Conservation (phyloP, 2,888 invertebrate genomes). For the Linnaemya tessellans region DNA sequence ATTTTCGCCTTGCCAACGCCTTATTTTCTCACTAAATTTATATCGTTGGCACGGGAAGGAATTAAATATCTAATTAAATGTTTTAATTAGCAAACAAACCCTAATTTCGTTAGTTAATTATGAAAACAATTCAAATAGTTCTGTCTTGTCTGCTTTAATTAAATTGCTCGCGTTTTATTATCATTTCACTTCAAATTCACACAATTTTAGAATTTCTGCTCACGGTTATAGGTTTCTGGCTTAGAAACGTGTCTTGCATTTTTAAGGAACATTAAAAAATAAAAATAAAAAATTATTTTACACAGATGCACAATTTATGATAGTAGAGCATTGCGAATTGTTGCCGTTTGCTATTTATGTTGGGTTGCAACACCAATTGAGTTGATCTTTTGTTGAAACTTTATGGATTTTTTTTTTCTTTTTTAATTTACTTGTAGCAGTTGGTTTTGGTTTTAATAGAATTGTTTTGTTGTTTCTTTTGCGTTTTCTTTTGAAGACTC, state of each 20-base stretch:
- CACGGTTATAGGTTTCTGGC: slow-evolving; percentile 70
- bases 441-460: slow-evolving; percentile 23
- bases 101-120: slow-evolving; percentile 35
- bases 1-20: slow-evolving; percentile 15
- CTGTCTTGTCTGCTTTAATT: slow-evolving; percentile 26
- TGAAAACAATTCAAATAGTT: slow-evolving; percentile 25
- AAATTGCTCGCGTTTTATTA: slow-evolving; percentile 33
- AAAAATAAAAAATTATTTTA: neutral
- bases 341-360: slow-evolving; percentile 24
- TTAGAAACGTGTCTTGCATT: slow-evolving; percentile 70
- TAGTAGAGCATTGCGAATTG: slow-evolving; percentile 70
- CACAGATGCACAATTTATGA: slow-evolving; percentile 69
- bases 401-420: slow-evolving; percentile 13
- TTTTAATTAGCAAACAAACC: slow-evolving; percentile 52
- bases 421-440: slow-evolving; percentile 14
- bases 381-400: slow-evolving; percentile 51
- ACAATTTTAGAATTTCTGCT: slow-evolving; percentile 69
- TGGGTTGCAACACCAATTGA: slow-evolving; percentile 52
- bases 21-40: slow-evolving; percentile 35
- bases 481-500: neutral
- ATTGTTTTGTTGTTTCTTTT: slow-evolving; percentile 23
- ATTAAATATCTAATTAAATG: slow-evolving; percentile 38
- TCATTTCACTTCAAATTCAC: slow-evolving; percentile 10
- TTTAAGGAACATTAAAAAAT: slow-evolving; percentile 7
- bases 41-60: neutral